Percentiles rank a stretch among this genome's conserved stretches.
Conservation (phyloP, 1,140 invertebrate species). For the Steinernema khuongi region DNA sequence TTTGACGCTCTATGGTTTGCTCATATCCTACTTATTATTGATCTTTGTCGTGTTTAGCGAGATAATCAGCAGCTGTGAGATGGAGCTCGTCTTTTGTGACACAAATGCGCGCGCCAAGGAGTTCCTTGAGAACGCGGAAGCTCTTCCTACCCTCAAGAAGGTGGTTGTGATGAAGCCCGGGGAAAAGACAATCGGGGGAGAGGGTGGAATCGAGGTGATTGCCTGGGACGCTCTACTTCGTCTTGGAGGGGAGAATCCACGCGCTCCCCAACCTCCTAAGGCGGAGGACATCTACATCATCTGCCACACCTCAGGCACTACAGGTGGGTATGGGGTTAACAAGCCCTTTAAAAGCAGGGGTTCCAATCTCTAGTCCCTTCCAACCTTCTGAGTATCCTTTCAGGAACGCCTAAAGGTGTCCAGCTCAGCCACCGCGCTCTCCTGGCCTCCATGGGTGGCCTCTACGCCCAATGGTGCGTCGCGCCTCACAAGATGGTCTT, state of each 20-base stretch:
- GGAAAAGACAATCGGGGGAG: constrained; percentile 17
- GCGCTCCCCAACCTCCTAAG: constrained; percentile 66
- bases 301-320: constrained; percentile 94
- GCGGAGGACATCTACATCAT: constrained; percentile 81
- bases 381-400: constrained; percentile 15
- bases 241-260: constrained; percentile 29
- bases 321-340: constrained; percentile 66
- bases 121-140: constrained; percentile 29
- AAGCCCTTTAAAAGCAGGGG: background rate
- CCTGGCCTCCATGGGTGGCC: constrained; percentile 73
- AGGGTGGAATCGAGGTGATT: constrained; percentile 31
- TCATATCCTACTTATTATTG: background rate
- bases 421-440: constrained; percentile 90
- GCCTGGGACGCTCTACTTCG: constrained; percentile 31
- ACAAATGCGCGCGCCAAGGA: constrained; percentile 33
- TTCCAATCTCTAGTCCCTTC: constrained; percentile 10
- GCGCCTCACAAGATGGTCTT: constrained; percentile 31
- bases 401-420: constrained; percentile 79
- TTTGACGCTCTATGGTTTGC: constrained; percentile 44
- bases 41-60: constrained; percentile 35
- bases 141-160: constrained; percentile 36
- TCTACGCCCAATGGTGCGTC: constrained; percentile 40
- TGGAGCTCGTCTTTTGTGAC: constrained; percentile 49
- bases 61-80: constrained; percentile 43
- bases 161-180: constrained; percentile 35